phyloP scores from a whole-genome alignment of 1,140 invertebrate species.

The Trichonephila clavipes region DNA sequence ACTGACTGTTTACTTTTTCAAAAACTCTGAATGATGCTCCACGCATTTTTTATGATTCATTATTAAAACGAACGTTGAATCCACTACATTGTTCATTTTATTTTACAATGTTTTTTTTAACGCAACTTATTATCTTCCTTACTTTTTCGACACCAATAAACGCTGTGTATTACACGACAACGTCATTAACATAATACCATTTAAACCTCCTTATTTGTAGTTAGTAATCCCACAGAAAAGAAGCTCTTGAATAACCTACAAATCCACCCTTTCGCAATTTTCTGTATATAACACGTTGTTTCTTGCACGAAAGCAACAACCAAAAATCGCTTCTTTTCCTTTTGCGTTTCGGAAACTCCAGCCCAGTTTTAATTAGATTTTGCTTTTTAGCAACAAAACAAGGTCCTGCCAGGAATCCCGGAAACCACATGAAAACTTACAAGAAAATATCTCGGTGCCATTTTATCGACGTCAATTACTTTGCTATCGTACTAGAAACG shows the following conservation, averaged over 20 bases:
- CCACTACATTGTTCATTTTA: no score
- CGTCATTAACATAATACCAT: slow-evolving; percentile 13
- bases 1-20: no score
- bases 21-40: no score
- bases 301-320: slow-evolving; percentile 30
- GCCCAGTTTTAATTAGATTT: slow-evolving; percentile 63
- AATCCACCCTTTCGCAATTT: slow-evolving; percentile 17
- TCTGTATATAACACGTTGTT: slow-evolving; percentile 49
- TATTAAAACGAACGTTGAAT: no score
- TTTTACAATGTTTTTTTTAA: not conserved
- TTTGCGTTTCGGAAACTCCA: slow-evolving; percentile 26
- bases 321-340: slow-evolving; percentile 54
- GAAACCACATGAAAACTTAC: slow-evolving; percentile 58
- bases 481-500: slow-evolving; percentile 60
- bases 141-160: not conserved
- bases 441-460: slow-evolving; percentile 65
- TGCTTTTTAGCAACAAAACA: slow-evolving; percentile 69
- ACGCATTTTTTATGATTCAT: no score
- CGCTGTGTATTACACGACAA: not conserved
- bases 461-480: slow-evolving; percentile 75
- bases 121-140: not conserved
- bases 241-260: not conserved
- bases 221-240: slow-evolving; percentile 15
- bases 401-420: slow-evolving; percentile 28
- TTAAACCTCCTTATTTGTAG: slow-evolving; percentile 10